A percentile compares a stretch with the other conserved stretches of the same genome.
Evolutionary conservation across 2,797 vertebrate genomes (phyloP).

Genomic region (Poecile montanus): DNA sequence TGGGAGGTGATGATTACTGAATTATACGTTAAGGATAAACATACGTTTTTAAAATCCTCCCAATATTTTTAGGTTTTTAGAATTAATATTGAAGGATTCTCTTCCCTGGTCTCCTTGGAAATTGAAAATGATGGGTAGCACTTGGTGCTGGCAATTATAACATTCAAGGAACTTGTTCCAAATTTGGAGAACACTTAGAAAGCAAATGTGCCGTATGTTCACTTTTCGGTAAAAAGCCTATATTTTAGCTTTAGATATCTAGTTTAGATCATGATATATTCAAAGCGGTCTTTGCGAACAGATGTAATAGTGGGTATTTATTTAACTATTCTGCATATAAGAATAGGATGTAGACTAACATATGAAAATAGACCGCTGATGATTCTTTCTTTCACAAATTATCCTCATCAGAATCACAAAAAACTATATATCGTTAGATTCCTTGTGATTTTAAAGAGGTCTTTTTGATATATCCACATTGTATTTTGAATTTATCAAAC

Average conservation of each 20-base stretch:
- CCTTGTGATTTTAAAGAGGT: not conserved
- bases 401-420: not conserved
- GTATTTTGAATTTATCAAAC: not conserved
- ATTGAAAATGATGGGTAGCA: not conserved
- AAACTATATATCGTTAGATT: not conserved
- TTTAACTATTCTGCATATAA: not conserved
- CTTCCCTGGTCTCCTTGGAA: not conserved
- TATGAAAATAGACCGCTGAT: not conserved
- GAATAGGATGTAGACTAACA: not conserved
- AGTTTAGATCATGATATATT: not conserved
- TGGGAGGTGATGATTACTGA: not conserved
- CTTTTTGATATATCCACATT: not conserved
- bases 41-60: not conserved
- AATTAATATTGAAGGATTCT: not conserved
- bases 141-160: not conserved
- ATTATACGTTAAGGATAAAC: not conserved
- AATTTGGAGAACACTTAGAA: slow-evolving; percentile 15
- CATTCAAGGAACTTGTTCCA: not conserved
- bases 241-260: not conserved
- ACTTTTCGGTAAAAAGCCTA: slow-evolving; percentile 3
- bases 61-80: not conserved
- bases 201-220: not conserved
- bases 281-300: not conserved
- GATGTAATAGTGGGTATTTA: not conserved
- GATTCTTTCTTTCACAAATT: not conserved